Base-by-base conservation (phyloP, 2,113 vertebrate species). In the Talpa occidentalis region DNA sequence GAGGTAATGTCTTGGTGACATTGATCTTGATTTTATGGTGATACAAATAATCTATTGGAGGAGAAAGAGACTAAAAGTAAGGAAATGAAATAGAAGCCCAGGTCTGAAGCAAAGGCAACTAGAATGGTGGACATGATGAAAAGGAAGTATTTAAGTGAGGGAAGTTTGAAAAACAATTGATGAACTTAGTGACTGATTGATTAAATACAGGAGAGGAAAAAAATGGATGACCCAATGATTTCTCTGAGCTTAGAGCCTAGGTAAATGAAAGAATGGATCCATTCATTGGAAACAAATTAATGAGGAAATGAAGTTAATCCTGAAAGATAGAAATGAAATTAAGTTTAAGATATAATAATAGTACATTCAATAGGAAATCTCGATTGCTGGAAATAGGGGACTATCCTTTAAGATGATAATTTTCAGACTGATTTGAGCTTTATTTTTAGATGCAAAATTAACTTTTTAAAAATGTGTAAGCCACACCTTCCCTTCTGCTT, bases 381-480 rank as follows among this genome's bases (percentile, higher is more conserved):
- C 28, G 56, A 64, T 49, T 62, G 59, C 17, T 80, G 47, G 52
- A 93, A 94, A 86, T 86, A 67, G 44, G 78, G 40, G 67, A 64
- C 9, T 64, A 12, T 56, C 26, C 6, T 77, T 90, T 72, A 81
- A 89, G 35, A 42, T 88, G 47, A 92, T 26, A 60, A 70, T 81
- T 21, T 80, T 81, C 9, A 81, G 44, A 66, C 21, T 73, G 12
- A 80, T 81, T 60, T 82, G 47, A 59, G n/a, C 4, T 86, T 8
- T 89, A 52, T 72, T 92, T 94, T 66, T 92, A 22, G 12, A 52
- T 73, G 35, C 44, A 54, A 92, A 88, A 77, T 17, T n/a, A 56
- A 89, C 32, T 80, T 52, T 76, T 92, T 49, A 10, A 22, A 56
- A 73, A 88, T 88, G 24, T 7, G 47, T 56, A 88, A 62, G 19